A percentile compares a stretch with the other conserved stretches of the same genome.
Conservation (phyloP, 2,113 vertebrate species). For the Lepus americanus region DNA sequence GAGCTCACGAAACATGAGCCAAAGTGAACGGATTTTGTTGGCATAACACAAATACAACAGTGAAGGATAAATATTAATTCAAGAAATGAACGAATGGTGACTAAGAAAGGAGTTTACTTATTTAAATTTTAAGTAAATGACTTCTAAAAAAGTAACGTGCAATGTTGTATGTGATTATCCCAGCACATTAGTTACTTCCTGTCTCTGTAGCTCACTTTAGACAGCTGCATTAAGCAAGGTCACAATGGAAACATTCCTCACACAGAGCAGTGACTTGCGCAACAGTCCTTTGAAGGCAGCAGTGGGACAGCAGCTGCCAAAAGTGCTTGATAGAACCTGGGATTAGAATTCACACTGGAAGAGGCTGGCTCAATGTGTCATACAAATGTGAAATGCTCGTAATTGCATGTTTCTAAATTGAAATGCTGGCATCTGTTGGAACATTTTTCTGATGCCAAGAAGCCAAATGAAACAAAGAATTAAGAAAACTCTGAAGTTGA, state of each 20-base stretch:
- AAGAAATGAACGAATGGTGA: not conserved
- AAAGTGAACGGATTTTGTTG: not conserved
- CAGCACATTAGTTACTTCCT: not conserved
- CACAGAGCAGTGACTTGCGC: not conserved
- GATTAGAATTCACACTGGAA: slow-evolving; percentile 60
- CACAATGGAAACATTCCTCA: not conserved
- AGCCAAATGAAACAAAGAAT: slow-evolving; percentile 68
- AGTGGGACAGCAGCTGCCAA: slow-evolving; percentile 8
- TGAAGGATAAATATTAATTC: not conserved
- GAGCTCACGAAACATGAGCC: not conserved
- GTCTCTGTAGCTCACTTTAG: not conserved
- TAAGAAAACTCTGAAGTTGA: slow-evolving; percentile 32
- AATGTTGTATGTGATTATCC: not conserved
- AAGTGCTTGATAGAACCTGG: slow-evolving; percentile 32
- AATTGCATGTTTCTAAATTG: slow-evolving; percentile 73
- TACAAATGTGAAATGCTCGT: slow-evolving; percentile 64
- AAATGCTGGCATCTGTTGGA: slow-evolving; percentile 65
- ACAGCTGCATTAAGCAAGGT: not conserved
- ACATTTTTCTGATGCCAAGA: slow-evolving; percentile 64
- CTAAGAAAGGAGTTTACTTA: not conserved
- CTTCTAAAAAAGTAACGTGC: not conserved
- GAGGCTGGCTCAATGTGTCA: slow-evolving; percentile 58
- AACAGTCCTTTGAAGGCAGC: slow-evolving; percentile 3
- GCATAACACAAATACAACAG: not conserved
- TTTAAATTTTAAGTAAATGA: not conserved